A percentile compares a stretch with the other conserved stretches of the same genome.
phyloP scores from a whole-genome alignment of 2,113 vertebrate genomes.

The Embiotoca jacksoni region DNA sequence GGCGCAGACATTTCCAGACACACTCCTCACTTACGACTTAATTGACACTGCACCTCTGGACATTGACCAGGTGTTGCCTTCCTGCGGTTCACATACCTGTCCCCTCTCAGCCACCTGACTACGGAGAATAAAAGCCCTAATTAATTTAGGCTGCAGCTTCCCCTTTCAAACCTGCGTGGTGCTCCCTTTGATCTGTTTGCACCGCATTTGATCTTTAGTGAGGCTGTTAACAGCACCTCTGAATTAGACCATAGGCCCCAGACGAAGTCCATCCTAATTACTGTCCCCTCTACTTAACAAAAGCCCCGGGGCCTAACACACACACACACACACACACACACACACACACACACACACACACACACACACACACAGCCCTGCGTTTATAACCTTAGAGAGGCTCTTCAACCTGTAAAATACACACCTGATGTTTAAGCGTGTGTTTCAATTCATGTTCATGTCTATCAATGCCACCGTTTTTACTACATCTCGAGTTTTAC shows the following conservation, averaged over 20 bases:
- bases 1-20: slow-evolving; percentile 24
- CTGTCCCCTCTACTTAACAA: slow-evolving; percentile 69
- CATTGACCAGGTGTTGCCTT: slow-evolving; percentile 78
- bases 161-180: slow-evolving; percentile 56
- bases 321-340: background rate
- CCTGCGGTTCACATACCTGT: slow-evolving; percentile 73
- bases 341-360: background rate
- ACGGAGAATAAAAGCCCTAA: slow-evolving; percentile 61
- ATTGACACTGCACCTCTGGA: slow-evolving; percentile 61
- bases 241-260: slow-evolving; percentile 68
- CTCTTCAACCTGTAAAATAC: slow-evolving; percentile 10
- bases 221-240: slow-evolving; percentile 76
- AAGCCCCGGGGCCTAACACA: slow-evolving; percentile 47
- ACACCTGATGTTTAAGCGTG: slow-evolving; percentile 2
- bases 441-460: background rate
- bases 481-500: background rate
- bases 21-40: slow-evolving; percentile 56
- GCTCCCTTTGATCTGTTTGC: slow-evolving; percentile 77
- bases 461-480: no score
- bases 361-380: slow-evolving; percentile 18
- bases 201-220: slow-evolving; percentile 81
- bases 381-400: slow-evolving; percentile 9
- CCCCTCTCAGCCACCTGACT: slow-evolving; percentile 68
- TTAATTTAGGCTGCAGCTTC: slow-evolving; percentile 75
- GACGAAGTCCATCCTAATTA: slow-evolving; percentile 76